phyloP scores from a whole-genome alignment of 2,113 vertebrate genomes.

The Crypturellus undulatus region DNA sequence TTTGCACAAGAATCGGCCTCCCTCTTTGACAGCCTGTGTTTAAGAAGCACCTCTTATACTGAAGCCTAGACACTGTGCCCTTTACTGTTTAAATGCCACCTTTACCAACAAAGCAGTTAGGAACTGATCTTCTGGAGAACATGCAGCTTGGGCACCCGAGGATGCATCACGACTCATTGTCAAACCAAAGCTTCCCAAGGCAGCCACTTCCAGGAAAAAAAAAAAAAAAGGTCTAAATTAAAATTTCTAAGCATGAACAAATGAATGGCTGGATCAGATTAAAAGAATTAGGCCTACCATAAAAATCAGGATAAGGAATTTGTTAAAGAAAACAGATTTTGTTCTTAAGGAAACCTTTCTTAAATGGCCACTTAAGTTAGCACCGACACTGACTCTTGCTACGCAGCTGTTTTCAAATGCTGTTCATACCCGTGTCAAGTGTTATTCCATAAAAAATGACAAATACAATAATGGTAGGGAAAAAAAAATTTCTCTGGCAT shows the following conservation, averaged over 20 bases:
- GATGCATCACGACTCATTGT: neutral
- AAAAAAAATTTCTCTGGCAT: neutral
- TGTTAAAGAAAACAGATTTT: slow-evolving; percentile 48
- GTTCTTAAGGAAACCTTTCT: neutral
- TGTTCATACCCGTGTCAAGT: accelerated
- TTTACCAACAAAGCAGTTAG: neutral
- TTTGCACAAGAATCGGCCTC: neutral
- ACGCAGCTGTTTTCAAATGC: neutral
- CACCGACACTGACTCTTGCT: neutral
- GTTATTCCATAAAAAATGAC: neutral
- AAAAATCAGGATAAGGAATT: slow-evolving; percentile 4
- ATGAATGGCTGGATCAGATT: neutral
- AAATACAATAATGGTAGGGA: neutral
- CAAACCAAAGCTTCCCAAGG: slow-evolving; percentile 7
- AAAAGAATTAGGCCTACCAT: slow-evolving; percentile 35
- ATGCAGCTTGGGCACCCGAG: neutral
- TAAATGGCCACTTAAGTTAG: slow-evolving; percentile 17
- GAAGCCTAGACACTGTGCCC: neutral
- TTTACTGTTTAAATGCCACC: neutral
- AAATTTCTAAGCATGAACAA: neutral
- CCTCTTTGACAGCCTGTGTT: neutral
- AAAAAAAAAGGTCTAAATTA: neutral
- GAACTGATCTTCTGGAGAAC: neutral
- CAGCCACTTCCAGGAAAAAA: neutral
- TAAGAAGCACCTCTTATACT: neutral